Conservation (phyloP, 2,888 invertebrate genomes). For the Bimastos eiseni region DNA sequence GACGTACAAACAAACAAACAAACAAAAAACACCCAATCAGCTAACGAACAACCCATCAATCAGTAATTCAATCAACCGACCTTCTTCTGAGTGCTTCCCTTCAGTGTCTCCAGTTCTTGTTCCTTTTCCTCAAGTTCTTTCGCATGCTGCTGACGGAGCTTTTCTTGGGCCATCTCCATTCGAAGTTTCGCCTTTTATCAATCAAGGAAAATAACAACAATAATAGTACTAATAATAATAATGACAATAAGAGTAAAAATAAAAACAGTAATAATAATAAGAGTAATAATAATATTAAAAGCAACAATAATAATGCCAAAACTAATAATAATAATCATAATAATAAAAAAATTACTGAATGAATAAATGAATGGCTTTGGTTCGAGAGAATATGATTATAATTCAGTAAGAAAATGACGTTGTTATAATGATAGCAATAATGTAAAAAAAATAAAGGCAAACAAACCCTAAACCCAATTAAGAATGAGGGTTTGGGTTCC, state of each 20-base stretch:
- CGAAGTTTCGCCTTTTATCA: slow-evolving; percentile 75
- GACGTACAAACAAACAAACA: neutral
- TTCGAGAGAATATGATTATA: too few species aligned
- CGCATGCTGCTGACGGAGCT: slow-evolving; percentile 84
- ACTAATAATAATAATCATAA: too few species aligned
- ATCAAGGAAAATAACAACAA: neutral
- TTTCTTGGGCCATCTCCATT: slow-evolving; percentile 89
- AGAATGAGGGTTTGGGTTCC: too few species aligned
- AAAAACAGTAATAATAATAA: too few species aligned
- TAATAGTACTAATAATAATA: neutral
- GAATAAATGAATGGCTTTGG: too few species aligned
- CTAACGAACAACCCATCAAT: neutral
- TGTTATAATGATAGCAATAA: too few species aligned
- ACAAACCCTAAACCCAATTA: too few species aligned
- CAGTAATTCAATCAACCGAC: slow-evolving; percentile 40
- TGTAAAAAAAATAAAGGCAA: too few species aligned
- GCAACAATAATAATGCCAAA: too few species aligned
- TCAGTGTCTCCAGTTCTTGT: slow-evolving; percentile 88
- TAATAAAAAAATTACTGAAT: too few species aligned
- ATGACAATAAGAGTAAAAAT: neutral
- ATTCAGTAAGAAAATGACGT: too few species aligned
- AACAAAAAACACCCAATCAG: neutral
- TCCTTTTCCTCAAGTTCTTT: slow-evolving; percentile 87
- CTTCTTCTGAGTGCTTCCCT: slow-evolving; percentile 87
- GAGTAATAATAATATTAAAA: too few species aligned